Conservation (phyloP, 2,888 invertebrate species). For the Agriotes lineatus region DNA sequence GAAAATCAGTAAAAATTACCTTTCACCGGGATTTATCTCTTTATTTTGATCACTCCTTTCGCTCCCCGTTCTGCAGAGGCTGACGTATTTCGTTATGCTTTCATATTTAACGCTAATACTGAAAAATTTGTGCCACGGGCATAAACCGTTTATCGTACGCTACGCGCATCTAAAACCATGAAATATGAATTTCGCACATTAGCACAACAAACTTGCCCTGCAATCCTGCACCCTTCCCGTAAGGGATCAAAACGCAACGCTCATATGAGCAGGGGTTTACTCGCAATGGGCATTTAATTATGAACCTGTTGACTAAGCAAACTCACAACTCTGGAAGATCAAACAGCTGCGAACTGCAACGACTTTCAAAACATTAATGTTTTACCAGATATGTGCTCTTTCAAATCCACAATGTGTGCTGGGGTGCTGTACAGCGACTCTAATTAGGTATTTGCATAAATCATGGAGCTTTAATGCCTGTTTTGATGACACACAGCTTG, state of each 20-base stretch:
- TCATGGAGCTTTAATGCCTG: no score
- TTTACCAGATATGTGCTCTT: background rate
- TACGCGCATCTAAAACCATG: background rate
- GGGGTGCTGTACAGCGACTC: no score
- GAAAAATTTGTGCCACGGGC: no score
- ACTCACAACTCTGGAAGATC: background rate
- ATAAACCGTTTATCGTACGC: no score
- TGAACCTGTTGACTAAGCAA: background rate
- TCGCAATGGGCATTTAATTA: constrained; percentile 6
- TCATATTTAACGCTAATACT: background rate
- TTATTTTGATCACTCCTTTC: no score
- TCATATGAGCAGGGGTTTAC: background rate
- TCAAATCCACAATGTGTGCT: no score
- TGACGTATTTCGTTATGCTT: background rate
- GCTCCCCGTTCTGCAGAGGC: no score
- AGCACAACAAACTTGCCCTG: background rate
- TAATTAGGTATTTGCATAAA: no score
- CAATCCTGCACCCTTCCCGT: background rate
- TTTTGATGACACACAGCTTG: no score
- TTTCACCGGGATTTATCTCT: no score
- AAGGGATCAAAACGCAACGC: background rate
- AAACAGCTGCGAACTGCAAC: background rate
- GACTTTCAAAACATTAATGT: background rate
- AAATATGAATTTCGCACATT: constrained; percentile 4
- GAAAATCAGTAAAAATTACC: no score